Percentiles rank a stretch among this genome's conserved stretches.
Conservation (phyloP, 2,113 vertebrate species). For the Callocephalon fimbriatum region DNA sequence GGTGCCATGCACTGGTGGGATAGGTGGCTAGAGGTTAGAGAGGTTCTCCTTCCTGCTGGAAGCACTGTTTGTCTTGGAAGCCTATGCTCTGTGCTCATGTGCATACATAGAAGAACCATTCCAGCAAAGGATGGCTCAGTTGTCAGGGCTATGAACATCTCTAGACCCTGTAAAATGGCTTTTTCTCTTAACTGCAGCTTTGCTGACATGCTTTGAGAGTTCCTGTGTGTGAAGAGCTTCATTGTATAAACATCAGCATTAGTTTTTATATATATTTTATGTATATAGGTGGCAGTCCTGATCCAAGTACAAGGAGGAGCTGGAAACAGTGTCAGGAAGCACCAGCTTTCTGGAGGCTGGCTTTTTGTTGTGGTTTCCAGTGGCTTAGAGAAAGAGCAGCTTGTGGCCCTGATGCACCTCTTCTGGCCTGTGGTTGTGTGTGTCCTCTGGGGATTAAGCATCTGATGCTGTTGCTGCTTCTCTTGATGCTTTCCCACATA, state of each 20-base stretch:
- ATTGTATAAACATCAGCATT: neutral
- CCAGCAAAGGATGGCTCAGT: neutral
- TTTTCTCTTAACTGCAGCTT: neutral
- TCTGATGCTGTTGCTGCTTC: neutral
- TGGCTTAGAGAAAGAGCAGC: constrained; percentile 47
- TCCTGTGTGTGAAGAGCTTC: neutral
- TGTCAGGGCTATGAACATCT: neutral
- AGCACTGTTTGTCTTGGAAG: neutral
- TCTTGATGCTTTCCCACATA: neutral
- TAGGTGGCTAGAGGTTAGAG: neutral
- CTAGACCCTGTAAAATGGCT: neutral
- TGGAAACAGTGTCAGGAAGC: neutral
- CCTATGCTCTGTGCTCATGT: neutral
- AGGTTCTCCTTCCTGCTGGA: neutral
- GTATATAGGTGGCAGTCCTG: neutral
- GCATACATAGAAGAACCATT: neutral
- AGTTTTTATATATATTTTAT: neutral
- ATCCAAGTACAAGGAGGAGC: neutral
- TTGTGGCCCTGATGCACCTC: neutral
- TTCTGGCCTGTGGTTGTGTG: constrained; percentile 4
- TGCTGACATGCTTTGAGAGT: neutral
- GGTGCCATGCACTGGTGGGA: neutral
- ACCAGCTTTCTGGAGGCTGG: neutral
- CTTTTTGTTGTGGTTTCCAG: constrained; percentile 25
- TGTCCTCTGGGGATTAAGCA: neutral